Percentiles rank a stretch among this genome's conserved stretches.
These are phyloP conservation scores for Gymnocheta viridis DNA, from an alignment of 2,888 invertebrate genomes.

Conservation along the genomic window DNA sequence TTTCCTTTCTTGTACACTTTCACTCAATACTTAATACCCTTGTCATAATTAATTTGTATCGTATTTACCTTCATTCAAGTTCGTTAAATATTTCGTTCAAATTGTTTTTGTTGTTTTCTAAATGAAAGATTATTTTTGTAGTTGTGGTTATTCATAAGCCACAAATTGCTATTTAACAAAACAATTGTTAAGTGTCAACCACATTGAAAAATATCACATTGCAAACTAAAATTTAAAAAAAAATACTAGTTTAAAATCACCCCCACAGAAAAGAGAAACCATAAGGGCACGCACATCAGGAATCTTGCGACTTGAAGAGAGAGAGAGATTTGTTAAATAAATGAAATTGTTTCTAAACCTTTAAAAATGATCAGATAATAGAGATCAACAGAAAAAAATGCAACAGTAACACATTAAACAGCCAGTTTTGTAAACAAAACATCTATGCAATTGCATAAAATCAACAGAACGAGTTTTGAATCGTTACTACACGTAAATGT, in stretches of 20 bases:
- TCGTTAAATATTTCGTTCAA: constrained; percentile 51
- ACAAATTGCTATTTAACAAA: constrained; percentile 69
- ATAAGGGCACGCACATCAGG: not conserved
- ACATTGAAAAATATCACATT: constrained; percentile 61
- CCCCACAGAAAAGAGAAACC: constrained; percentile 29
- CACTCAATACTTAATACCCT: constrained; percentile 51
- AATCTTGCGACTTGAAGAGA: not conserved
- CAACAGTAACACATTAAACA: too few relatives aligned
- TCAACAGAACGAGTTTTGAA: too few relatives aligned
- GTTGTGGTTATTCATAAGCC: constrained; percentile 58
- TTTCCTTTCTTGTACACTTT: constrained; percentile 21
- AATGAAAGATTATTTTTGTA: constrained; percentile 17
- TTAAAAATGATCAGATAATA: too few relatives aligned
- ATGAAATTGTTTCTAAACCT: too few relatives aligned
- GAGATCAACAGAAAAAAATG: too few relatives aligned
- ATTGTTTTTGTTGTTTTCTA: not conserved
- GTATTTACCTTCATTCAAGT: constrained; percentile 62
- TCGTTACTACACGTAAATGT: too few relatives aligned
- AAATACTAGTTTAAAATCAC: constrained; percentile 39
- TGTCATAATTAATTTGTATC: constrained; percentile 62
- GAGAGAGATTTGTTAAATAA: too few relatives aligned
- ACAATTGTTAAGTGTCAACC: constrained; percentile 69
- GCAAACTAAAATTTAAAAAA: constrained; percentile 18
- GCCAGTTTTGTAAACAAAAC: too few relatives aligned
- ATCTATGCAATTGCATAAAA: too few relatives aligned